Percentiles rank a stretch among this genome's conserved stretches.
phyloP scores from a whole-genome alignment of 2,113 vertebrate genomes.

The Oreochromis aureus region DNA sequence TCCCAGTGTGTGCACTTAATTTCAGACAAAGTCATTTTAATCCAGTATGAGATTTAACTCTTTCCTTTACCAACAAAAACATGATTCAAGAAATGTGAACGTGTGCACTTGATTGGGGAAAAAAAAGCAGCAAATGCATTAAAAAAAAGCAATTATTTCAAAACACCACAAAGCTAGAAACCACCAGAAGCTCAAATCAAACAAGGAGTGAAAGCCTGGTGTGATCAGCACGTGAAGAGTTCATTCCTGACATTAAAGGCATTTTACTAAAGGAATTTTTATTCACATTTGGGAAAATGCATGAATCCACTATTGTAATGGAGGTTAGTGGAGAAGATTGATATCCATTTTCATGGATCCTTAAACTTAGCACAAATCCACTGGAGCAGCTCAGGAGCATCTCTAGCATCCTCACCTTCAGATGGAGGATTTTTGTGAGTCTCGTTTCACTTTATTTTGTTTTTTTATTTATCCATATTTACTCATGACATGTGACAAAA shows the following conservation, averaged over 20 bases:
- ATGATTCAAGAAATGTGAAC: background rate
- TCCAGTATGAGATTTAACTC: background rate
- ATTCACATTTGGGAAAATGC: background rate
- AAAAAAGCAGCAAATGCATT: background rate
- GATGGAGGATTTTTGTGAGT: too few relatives aligned
- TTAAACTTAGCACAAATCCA: background rate
- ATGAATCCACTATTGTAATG: background rate
- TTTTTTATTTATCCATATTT: background rate
- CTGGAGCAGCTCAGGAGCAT: background rate
- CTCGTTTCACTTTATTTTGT: background rate
- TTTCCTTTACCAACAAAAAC: background rate
- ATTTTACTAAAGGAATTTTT: background rate
- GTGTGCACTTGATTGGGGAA: background rate
- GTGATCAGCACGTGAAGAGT: constrained; percentile 11
- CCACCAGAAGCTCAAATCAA: background rate
- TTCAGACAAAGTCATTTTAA: background rate
- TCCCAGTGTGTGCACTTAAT: background rate
- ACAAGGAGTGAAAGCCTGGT: background rate
- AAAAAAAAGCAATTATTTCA: background rate
- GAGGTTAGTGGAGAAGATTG: background rate
- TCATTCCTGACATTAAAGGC: background rate
- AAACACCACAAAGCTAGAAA: background rate
- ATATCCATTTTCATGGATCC: background rate
- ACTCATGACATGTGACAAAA: background rate
- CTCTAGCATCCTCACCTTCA: background rate